These are phyloP conservation scores for Panopea generosa DNA, from an alignment of 2,888 invertebrate species.

Conservation along the genomic window DNA sequence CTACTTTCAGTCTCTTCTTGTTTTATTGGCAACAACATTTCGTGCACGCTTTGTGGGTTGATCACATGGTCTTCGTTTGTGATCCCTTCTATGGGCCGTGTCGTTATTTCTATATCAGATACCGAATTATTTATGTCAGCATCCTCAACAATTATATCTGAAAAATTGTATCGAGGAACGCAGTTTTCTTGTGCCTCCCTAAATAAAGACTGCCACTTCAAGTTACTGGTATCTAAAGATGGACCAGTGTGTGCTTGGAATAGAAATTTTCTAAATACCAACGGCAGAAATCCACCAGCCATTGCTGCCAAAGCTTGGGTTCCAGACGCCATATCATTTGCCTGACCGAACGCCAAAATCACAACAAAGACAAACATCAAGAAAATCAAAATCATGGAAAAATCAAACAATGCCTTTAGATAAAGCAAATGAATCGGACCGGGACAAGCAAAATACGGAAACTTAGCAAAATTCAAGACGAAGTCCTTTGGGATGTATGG, in stretches of 20 bases:
- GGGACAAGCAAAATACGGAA: conserved; percentile 38
- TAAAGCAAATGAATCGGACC: conserved; percentile 36
- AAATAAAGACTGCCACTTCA: conserved; percentile 43
- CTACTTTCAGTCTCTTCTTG: too few relatives aligned
- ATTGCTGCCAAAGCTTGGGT: conserved; percentile 47
- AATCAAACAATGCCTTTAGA: conserved; percentile 39
- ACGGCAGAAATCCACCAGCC: conserved; percentile 51
- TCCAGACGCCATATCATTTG: conserved; percentile 38
- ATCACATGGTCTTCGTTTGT: too few relatives aligned
- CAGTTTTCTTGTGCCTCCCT: conserved; percentile 17
- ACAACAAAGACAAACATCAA: conserved; percentile 51
- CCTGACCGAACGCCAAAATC: conserved; percentile 53
- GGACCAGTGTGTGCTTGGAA: conserved; percentile 34
- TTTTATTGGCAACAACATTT: too few relatives aligned
- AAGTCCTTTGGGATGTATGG: conserved; percentile 45
- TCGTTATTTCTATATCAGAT: too few relatives aligned
- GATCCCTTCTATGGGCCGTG: too few relatives aligned
- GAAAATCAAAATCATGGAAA: conserved; percentile 38
- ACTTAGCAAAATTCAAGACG: conserved; percentile 31
- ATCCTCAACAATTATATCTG: conserved; percentile 22
- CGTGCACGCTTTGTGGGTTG: too few relatives aligned
- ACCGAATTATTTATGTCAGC: too few relatives aligned
- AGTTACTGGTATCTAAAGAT: conserved; percentile 34
- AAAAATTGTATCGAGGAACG: conserved; percentile 35
- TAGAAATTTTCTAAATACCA: conserved; percentile 45